Evolutionary conservation across 2,888 invertebrate genomes (phyloP), one percentile per base, ranked within the genome.

Genomic region (Physocephala rufipes): DNA sequence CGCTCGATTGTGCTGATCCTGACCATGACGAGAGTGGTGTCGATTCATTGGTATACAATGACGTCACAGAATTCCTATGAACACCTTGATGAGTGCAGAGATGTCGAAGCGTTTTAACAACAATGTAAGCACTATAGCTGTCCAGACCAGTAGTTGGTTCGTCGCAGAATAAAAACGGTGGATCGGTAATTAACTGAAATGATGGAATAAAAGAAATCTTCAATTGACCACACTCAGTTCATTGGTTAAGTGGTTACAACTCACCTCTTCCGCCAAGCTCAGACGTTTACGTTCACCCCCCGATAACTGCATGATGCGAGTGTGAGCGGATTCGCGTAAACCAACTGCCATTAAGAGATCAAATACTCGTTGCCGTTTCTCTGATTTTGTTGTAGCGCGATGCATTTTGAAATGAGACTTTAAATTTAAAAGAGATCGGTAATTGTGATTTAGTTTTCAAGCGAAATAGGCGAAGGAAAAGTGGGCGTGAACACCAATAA

Each of bases 61-160:
- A 78, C 0, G 74, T 78, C 28, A 84, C 47, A 0, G 80, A 81
- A 21, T 78, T 78, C 59, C 79, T 81, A 0, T 74, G 74, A 26
- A 80, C 77, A 13, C 81, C 79, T 85, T 13, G 93, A 88, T 79
- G 75, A 0, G 83, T 84, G 70, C 84, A 85, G 45, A 93, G 87
- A 76, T 89, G 88, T 53, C 90, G 88, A 43, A 94, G 86, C 0
- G 92, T 90, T 74, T 90, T 89, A 13, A 95, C 90, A 0, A 97
- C 93, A 19, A 91, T 90, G 74, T 91, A 91, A 0, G 97, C 96
- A 82, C 92, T 95, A 85, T 90, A 96, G 77, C 95, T 95, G 85
- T 97, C 97, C 67, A 97, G 86, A 0, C 97, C 96, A 0, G 95
- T 95, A 0, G 96, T 97, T 0, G 96, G 96, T 82, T 97, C 97